Evolutionary conservation across 2,888 invertebrate genomes (phyloP).

Genomic region (Scotopteryx bipunctaria): DNA sequence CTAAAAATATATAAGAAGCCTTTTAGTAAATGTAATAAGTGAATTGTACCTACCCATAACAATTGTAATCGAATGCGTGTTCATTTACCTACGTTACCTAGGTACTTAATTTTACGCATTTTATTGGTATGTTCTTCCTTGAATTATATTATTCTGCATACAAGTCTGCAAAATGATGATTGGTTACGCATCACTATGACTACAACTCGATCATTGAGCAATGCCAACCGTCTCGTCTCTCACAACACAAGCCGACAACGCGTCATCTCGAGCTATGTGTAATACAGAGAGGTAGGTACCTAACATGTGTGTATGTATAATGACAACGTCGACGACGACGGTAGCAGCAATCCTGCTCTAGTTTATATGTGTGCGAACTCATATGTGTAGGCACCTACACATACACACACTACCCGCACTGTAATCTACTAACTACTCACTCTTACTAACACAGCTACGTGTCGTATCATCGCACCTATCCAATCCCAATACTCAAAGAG

Average conservation of each 20-base stretch:
- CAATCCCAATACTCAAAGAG: slow-evolving; percentile 61
- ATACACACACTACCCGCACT: slow-evolving; percentile 59
- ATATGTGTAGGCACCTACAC: slow-evolving; percentile 49
- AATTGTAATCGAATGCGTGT: too few species aligned
- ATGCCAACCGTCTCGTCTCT: slow-evolving; percentile 81
- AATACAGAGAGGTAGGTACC: slow-evolving; percentile 73
- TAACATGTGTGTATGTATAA: slow-evolving; percentile 59
- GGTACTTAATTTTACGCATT: too few species aligned
- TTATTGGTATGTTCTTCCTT: background rate
- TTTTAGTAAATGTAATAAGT: too few species aligned
- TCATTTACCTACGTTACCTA: too few species aligned
- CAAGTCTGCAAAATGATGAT: slow-evolving; percentile 49
- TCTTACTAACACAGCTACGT: slow-evolving; percentile 50
- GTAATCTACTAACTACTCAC: slow-evolving; percentile 53
- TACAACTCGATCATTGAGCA: slow-evolving; percentile 82
- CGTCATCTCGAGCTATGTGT: slow-evolving; percentile 76
- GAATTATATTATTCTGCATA: too few species aligned
- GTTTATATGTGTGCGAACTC: slow-evolving; percentile 64
- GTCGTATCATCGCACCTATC: slow-evolving; percentile 61
- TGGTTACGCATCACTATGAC: slow-evolving; percentile 69
- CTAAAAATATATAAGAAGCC: too few species aligned
- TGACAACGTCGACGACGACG: slow-evolving; percentile 56
- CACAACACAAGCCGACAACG: slow-evolving; percentile 76
- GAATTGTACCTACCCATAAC: too few species aligned
- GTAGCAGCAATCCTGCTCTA: slow-evolving; percentile 74